Conservation (phyloP, 2,797 vertebrate species). For the Pantherophis alleghaniensis region DNA sequence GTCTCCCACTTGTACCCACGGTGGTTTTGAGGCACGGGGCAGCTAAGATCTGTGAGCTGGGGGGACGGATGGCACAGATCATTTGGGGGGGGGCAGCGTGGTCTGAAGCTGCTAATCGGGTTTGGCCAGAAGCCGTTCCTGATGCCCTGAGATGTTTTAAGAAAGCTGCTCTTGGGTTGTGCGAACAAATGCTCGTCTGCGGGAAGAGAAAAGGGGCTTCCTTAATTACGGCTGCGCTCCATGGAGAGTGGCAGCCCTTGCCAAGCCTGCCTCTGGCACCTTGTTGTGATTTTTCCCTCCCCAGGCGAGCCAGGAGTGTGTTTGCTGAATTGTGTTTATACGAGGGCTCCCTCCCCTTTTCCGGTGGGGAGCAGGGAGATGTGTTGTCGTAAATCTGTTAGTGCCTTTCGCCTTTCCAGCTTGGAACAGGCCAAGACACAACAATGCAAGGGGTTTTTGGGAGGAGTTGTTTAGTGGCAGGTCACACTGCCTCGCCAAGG, state of each 20-base stretch:
- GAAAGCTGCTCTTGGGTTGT: fast-evolving
- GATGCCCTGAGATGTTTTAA: not conserved
- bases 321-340: not conserved
- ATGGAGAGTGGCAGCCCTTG: not conserved
- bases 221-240: not conserved
- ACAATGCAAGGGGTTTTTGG: fast-evolving
- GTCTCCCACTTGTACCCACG: not conserved
- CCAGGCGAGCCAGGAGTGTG: not conserved
- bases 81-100: not conserved
- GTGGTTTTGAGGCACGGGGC: too few relatives aligned
- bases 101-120: fast-evolving
- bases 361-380: not conserved
- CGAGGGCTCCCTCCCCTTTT: not conserved
- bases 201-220: fast-evolving
- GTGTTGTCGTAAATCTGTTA: not conserved
- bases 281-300: fast-evolving
- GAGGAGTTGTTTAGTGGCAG: not conserved
- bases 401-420: not conserved
- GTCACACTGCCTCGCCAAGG: not conserved
- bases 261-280: not conserved
- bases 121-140: not conserved
- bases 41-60: fast-evolving
- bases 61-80: too few relatives aligned
- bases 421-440: not conserved
- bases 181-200: fast-evolving